Evolutionary conservation across 2,888 invertebrate species (phyloP), one percentile per base, ranked within the genome.

Genomic region (Micoletzkya japonica): DNA sequence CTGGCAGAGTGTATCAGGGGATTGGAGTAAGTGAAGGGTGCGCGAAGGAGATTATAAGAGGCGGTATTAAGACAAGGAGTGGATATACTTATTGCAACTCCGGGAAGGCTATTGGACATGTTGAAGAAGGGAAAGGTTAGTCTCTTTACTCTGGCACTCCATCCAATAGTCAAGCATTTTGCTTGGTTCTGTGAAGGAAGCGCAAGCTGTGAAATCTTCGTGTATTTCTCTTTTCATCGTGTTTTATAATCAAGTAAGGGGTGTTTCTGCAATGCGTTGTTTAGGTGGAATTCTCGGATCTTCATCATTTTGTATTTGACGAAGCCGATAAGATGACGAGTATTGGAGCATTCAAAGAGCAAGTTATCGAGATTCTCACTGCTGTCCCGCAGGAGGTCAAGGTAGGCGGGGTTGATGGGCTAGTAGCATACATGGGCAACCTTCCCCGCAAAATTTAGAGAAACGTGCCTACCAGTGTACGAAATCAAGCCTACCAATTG

Each of bases 301-400:
- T 67, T 10, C 28, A 39, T 26, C 57, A 39, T 28, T 57, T 28
- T 39, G 28, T 67, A 37, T 67, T 39, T 32, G 67, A 67, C 26
- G 67, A 67, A 24, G 67, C 57, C 10, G 67, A 67, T 49, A 67
- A 67, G 24, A 67, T 67, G 67, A 32, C 57, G 6, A 17, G 20
- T 14, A 7, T 2, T 10, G 67, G 67, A n/a, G 56, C 67, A 56
- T 67, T 67, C 34, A 56, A 56, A 34, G 20, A 56, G 7, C 57
- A 67, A 20, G 44, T 67, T 14, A 30, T 49, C 24, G 26, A 64
- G 6, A 64, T 64, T 17, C 4, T 14, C n/a, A 26, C 26, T 7
- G 34, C 20, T 28, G 52, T 64, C 14, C 64, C 64, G 10, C 14
- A 34, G 14, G 20, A 44, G 6, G 36, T 36, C n/a, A 61, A 61